Conservation (phyloP, 2,797 vertebrate species). For the Aphelocoma californica region DNA sequence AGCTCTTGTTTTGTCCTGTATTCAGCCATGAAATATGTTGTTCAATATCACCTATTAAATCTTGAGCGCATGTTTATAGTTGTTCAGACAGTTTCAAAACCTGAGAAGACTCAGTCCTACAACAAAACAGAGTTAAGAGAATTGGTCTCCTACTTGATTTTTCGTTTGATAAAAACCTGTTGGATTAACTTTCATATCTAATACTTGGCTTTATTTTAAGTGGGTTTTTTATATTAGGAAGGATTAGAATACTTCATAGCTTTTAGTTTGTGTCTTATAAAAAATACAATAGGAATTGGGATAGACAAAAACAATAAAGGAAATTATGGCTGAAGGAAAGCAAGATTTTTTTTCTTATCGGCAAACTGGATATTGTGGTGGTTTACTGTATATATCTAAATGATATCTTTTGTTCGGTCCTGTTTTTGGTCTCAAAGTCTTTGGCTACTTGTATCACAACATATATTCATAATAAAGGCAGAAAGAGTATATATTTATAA, state of each 20-base stretch:
- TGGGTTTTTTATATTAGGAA: not conserved
- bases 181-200: not conserved
- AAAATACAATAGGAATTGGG: not conserved
- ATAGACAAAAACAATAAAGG: not conserved
- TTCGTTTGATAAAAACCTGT: not conserved
- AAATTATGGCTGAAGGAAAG: not conserved
- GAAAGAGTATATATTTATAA: not conserved
- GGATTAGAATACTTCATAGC: not conserved
- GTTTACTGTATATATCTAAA: not conserved
- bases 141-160: not conserved
- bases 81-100: not conserved
- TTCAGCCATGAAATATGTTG: not conserved
- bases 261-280: not conserved
- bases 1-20: not conserved
- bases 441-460: not conserved
- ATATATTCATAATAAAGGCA: not conserved
- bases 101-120: not conserved
- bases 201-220: not conserved
- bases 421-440: not conserved
- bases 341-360: not conserved
- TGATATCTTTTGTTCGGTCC: not conserved
- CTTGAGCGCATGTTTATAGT: not conserved
- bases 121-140: not conserved
- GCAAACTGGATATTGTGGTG: not conserved
- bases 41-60: not conserved